Evolutionary conservation across 23 tunicate species (phyloP).

Genomic region (Ascidia mentula): DNA sequence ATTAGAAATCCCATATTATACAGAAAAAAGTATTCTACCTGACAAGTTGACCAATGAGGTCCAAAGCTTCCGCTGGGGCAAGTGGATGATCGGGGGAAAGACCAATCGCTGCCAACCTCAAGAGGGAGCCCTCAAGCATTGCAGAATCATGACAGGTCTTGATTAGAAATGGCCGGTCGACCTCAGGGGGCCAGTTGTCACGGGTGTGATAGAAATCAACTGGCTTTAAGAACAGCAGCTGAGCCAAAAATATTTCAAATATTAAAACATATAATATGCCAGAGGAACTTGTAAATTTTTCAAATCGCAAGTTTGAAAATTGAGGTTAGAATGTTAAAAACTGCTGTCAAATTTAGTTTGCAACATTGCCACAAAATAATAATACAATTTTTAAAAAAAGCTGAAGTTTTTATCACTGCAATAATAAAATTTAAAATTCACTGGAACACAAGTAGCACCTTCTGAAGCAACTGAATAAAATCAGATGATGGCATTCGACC

Average conservation of each 20-base stretch:
- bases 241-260: not conserved
- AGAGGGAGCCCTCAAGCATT: slow-evolving; percentile 58
- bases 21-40: too few relatives aligned
- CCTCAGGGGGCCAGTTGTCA: slow-evolving; percentile 94
- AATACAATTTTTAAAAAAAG: too few relatives aligned
- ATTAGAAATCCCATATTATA: too few relatives aligned
- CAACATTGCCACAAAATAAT: too few relatives aligned
- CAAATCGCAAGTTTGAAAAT: not conserved
- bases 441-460: slow-evolving; percentile 22
- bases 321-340: not conserved
- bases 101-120: slow-evolving; percentile 74
- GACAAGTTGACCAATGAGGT: slow-evolving; percentile 57
- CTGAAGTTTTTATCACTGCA: not conserved
- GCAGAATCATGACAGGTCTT: slow-evolving; percentile 70
- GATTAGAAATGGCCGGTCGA: slow-evolving; percentile 53
- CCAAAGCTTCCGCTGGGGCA: slow-evolving; percentile 71
- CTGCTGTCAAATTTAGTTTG: too few relatives aligned
- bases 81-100: slow-evolving; percentile 56
- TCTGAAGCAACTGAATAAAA: slow-evolving; percentile 42
- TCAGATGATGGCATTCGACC: slow-evolving; percentile 28
- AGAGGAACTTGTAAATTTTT: not conserved
- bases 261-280: not conserved
- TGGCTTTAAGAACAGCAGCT: slow-evolving; percentile 61
- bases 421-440: not conserved
- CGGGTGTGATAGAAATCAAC: slow-evolving; percentile 61